Conservation (phyloP, 2,888 invertebrate species). For the Tromatobia lineatoria region DNA sequence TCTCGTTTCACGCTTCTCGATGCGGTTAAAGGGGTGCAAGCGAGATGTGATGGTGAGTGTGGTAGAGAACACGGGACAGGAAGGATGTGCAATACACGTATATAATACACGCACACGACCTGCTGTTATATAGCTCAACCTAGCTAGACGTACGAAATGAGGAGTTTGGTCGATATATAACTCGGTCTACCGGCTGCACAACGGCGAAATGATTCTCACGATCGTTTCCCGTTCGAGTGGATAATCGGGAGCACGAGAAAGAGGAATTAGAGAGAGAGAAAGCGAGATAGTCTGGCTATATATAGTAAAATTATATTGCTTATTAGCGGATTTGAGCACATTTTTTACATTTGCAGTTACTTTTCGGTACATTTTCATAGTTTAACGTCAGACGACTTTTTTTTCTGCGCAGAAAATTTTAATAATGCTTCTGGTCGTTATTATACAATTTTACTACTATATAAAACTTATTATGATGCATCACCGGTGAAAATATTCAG, state of each 20-base stretch:
- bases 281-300: constrained; percentile 23
- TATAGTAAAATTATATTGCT: background rate
- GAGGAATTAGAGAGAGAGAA: constrained; percentile 29
- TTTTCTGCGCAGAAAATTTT: too few relatives aligned
- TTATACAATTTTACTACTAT: too few relatives aligned
- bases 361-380: background rate
- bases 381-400: too few relatives aligned
- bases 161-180: constrained; percentile 67
- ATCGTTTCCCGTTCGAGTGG: constrained; percentile 75
- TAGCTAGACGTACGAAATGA: constrained; percentile 54
- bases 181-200: constrained; percentile 58
- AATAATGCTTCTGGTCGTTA: too few relatives aligned
- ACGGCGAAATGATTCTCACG: constrained; percentile 75
- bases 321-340: background rate
- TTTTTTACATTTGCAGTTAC: background rate
- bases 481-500: too few relatives aligned
- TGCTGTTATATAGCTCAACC: background rate
- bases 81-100: constrained; percentile 29
- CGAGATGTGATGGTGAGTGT: constrained; percentile 29
- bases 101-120: constrained; percentile 5
- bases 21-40: constrained; percentile 56
- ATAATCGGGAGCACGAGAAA: constrained; percentile 75
- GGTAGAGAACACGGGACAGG: constrained; percentile 55
- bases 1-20: constrained; percentile 76
- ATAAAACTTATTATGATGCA: too few relatives aligned